Evolutionary conservation across 2,888 invertebrate species (phyloP).

Genomic region (Aromia moschata): DNA sequence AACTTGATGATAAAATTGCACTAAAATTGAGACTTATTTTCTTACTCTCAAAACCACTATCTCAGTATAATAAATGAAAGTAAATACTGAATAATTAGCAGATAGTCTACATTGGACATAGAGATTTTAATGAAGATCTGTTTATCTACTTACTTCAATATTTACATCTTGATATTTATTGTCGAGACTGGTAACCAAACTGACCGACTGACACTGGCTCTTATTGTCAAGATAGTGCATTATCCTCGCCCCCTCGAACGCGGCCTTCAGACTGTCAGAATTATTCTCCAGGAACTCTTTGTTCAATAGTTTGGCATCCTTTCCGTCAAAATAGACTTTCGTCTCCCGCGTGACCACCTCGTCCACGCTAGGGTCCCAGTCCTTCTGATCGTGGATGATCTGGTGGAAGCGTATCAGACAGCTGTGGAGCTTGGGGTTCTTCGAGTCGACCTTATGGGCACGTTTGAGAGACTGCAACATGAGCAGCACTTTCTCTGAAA

Average conservation of each 20-base stretch:
- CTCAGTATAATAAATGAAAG: too few species aligned
- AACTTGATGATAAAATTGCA: too few species aligned
- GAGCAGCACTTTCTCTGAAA: constrained; percentile 84
- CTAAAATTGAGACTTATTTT: too few species aligned
- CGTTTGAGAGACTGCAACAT: constrained; percentile 97
- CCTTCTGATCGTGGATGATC: constrained; percentile 62
- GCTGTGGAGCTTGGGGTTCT: constrained; percentile 84
- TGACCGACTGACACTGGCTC: constrained; percentile 72
- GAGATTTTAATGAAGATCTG: too few species aligned
- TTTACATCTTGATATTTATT: constrained; percentile 64
- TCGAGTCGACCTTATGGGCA: constrained; percentile 78
- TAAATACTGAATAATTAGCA: too few species aligned
- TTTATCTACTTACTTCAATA: constrained; percentile 65
- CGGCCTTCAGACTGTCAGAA: constrained; percentile 75
- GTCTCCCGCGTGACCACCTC: constrained; percentile 66
- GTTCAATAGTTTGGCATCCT: constrained; percentile 72
- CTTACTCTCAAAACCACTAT: too few species aligned
- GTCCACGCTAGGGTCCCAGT: constrained; percentile 64
- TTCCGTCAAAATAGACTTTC: constrained; percentile 67
- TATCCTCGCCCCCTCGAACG: constrained; percentile 85
- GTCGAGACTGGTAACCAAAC: constrained; percentile 69
- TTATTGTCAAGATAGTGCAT: constrained; percentile 77
- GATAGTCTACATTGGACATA: too few species aligned
- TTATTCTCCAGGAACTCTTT: constrained; percentile 74
- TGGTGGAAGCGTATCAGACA: constrained; percentile 83